phyloP scores from a whole-genome alignment of 1,140 invertebrate species.

The Chironomus tepperi region DNA sequence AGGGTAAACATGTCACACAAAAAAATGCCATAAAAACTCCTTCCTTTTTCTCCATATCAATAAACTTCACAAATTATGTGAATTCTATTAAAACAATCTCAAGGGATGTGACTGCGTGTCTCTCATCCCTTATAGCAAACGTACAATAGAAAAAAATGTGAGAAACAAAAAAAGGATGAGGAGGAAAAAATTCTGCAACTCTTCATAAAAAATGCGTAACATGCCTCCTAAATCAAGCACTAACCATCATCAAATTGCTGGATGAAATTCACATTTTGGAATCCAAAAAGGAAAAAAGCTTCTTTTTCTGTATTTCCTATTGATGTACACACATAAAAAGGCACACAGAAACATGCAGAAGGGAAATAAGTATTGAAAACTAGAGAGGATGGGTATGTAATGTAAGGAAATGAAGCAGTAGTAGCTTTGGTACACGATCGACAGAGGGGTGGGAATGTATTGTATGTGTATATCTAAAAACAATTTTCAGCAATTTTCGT shows the following conservation, averaged over 20 bases:
- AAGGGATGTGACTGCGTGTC: too few relatives aligned
- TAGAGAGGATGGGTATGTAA: neutral
- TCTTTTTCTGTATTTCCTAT: neutral
- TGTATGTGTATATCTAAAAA: slow-evolving; percentile 3
- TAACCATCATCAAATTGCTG: slow-evolving; percentile 12
- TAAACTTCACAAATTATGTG: too few relatives aligned
- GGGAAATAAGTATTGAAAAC: neutral
- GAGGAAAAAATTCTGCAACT: neutral
- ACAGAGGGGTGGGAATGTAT: neutral
- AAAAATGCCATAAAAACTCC: too few relatives aligned
- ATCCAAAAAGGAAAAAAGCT: neutral
- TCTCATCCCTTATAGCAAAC: too few relatives aligned
- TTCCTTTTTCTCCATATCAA: too few relatives aligned
- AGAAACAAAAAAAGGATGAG: neutral
- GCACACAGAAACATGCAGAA: neutral
- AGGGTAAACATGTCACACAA: too few relatives aligned
- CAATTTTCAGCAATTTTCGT: slow-evolving; percentile 8
- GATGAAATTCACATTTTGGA: neutral
- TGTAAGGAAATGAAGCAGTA: too few relatives aligned
- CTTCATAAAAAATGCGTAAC: slow-evolving; percentile 10
- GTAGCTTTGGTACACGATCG: neutral
- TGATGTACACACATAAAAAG: neutral
- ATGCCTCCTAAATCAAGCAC: slow-evolving; percentile 11
- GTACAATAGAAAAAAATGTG: too few relatives aligned
- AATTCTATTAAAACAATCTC: too few relatives aligned